Base-by-base conservation (phyloP, 1,140 invertebrate species). In the Teleopsis dalmanni region DNA sequence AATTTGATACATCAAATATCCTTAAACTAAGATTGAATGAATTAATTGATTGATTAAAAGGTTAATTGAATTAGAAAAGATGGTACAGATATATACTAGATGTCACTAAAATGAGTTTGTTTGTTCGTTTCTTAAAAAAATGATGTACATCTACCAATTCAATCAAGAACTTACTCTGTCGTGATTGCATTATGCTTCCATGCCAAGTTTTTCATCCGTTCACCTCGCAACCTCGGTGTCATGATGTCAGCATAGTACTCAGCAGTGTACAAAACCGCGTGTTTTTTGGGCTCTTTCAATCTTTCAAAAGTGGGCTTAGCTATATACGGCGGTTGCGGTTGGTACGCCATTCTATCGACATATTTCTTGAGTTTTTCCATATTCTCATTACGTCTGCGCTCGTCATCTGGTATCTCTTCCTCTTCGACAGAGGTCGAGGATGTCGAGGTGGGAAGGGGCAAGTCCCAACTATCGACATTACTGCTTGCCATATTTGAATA, bases 331-430 rank as follows among this genome's bases (percentile, higher is more conserved):
- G 59, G 37, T 3, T 54, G 47, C 25, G 64, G 64, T 23, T 60
- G 57, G 47, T 67, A 67, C 11, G 64, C 58, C 64, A 67, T 64
- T 7, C 57, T 53, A 0, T 48, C 44, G 0, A 67, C 64, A 52
- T 67, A 67, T 0, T 47, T 56, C 40, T 67, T 56, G 18, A 67
- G 31, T 51, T 57, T 58, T 18, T 45, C 21, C 14, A 67, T 42
- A 34, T 58, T 62, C 41, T 60, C 55, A 16, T 59, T 45, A 25
- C 59, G 46, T 0, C 60, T 55, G 9, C 42, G 47, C 34, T 62
- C 51, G 0, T 54, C 46, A 36, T 55, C 58, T 18, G 41, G 31
- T 16, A 23, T n/a, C 23, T 62, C 50, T 0, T 56, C 22, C 21
- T 66, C 55, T 33, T 57, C 55, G 22, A 64, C 59, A 26, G 57